Base-by-base conservation (phyloP, 2,113 vertebrate genomes). In the Cathartes aura region DNA sequence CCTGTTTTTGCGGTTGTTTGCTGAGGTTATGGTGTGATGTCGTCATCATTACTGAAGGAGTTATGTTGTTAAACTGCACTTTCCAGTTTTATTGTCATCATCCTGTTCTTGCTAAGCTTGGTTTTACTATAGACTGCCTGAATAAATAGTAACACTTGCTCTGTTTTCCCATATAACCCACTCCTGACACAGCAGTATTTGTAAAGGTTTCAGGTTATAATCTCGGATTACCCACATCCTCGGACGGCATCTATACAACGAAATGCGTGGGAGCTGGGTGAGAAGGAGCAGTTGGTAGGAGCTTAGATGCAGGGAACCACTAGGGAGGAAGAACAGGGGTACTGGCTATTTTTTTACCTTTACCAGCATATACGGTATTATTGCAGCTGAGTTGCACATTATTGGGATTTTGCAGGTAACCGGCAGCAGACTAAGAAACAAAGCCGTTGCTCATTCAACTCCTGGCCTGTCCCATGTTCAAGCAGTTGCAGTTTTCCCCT, bases 361-460 rank as follows among this genome's bases (percentile, higher is more conserved):
- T 64, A 3, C 43, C 26, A 84, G 14, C 5, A 12, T 42, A 12
- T 26, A 20, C 50, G 12, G 11, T 89, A 24, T 70, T 83, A 55
- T 34, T 72, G 53, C 47, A 89, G 81, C 36, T 52, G 32, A 79
- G 47, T 36, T 4, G 1, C 32, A 15, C 0, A 0, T 75, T 89
- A 21, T 7, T 85, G 52, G 60, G 52, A 52, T 89, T 96, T 93
- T 89, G 30, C 36, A 38, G 83, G 38, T 89, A 73, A 83, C 42
- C 3, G 0, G 26, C 45, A 82, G 23, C 15, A 56, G 42, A 14
- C 38, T 38, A 27, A 52, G 42, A 83, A 82, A 47, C 82, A 89
- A 74, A 87, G 18, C 52, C 3, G 0, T 72, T 86, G 53, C 55
- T 87, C 52, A 16, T 86, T 94, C 75, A 63, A 0, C 55, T 74